Evolutionary conservation across 2,888 invertebrate genomes (phyloP), one percentile per base, ranked within the genome.

Genomic region (Operophtera brumata): DNA sequence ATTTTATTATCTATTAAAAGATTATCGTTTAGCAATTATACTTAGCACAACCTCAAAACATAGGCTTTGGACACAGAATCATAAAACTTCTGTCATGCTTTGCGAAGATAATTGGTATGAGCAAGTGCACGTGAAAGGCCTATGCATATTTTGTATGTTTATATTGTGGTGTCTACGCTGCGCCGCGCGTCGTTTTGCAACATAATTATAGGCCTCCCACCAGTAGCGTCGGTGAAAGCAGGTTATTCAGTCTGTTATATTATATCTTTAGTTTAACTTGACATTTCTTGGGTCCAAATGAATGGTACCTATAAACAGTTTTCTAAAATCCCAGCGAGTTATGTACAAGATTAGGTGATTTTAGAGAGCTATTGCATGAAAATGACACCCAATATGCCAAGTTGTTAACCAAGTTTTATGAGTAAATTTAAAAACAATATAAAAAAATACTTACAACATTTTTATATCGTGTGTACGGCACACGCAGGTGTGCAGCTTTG

Each of bases 401-500:
- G 44, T 41, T 10, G 43, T 13, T 28, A n/a, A 44, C 41, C 26
- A 13, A 40, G 7, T 12, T 48, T 43, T 36, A 26, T 20, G 10
- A 1, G 0, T 9, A 25, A 3, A n/a, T 10, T 7, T 20, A 3
- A 20, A 13, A 7, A 8, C 7, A 25, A 57, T 51, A 47, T 47
- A 37, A 20, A 48, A 49, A 28, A 13, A 30, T 87, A 94, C 94
- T 94, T 90, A 94, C 94, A 91, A 84, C 94, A 94, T 94, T 78
- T 84, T 88, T 77, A 83, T 91, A 78, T 82, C 78, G 89, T 84
- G 85, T 87, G 91, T 86, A 86, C 50, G 91, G 94, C 94, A 94
- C 94, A 94, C 94, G 90, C 86, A 91, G 92, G 94, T 93, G 93
- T 93, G 93, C 93, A 91, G 88, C 86, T 84, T 87, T 86, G 78